Evolutionary conservation across 2,888 invertebrate species (phyloP), one percentile per base, ranked within the genome.

Genomic region (Polymixis lichenea): DNA sequence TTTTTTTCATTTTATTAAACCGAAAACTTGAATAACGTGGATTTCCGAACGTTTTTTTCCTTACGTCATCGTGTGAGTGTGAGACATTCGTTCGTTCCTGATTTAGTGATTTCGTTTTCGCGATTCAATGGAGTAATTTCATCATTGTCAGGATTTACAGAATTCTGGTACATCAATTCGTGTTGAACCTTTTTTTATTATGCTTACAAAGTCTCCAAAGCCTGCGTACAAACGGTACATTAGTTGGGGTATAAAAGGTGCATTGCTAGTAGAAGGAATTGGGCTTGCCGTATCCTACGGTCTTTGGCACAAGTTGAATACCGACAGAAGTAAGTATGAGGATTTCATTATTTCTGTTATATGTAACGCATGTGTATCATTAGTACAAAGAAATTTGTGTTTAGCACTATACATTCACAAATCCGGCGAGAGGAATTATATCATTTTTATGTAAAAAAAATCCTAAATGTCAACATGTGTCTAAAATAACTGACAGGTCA

Each of bases 271-370:
- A 15, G 98, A 98, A 95, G 96, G 96, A 25, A 86, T 97, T 74
- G 95, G 96, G 46, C 97, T 98, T 90, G 95, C 97, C 64, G 97
- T 94, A 67, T 97, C 97, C 49, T 98, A 98, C 94, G 96, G 95
- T 80, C 90, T 97, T 87, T 98, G 98, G 97, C 95, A 97, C 91
- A 97, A 97, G 94, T 96, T 98, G 92, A 98, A 98, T 91, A 97
- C 97, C 69, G 97, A 97, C 89, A 97, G 97, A 97, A 98, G 98
- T 98, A 94, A 94, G 96, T 83, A 94, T 94, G 95, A 76, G 58
- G 43, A 72, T 28, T 70, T 72, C 65, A 74, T 81, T 80, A 80
- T 75, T 83, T 84, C 51, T 73, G 25, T 79, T 43, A 53, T 60
- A 66, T 32, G n/a, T 66, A 49, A 43, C 38, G 13, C 61, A 64